Evolutionary conservation across 1,140 invertebrate genomes (phyloP), one percentile per base, ranked within the genome.

Genomic region (Bombus waltoni): DNA sequence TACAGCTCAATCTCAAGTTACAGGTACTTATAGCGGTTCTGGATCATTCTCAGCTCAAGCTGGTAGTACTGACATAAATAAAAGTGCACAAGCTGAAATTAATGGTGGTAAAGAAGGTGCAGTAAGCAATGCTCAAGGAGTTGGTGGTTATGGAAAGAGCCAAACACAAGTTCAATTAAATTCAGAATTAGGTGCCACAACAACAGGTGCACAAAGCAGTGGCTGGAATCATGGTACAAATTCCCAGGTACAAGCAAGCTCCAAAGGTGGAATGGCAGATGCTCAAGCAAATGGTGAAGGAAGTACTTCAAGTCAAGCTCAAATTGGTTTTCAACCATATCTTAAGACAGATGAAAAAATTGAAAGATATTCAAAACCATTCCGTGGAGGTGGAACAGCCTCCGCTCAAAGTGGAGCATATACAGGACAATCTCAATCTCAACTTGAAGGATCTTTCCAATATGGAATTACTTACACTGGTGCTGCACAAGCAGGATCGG

Each of bases 21-120:
- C 96, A 47, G 98, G 98, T 35, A 97, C 96, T 2, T 98, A 98
- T 92, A 96, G 96, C 35, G 97, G 97, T 13, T 95, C 96, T 74
- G 97, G 97, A 66, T 97, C 97, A 13, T 98, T 98, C 92, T 97
- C 97, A 85, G 98, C 97, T 25, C 97, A 97, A 94, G 97, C 98
- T 53, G 97, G 97, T 94, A 97, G 97, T 10, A 97, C 96, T 65
- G 98, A 98, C 81, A 96, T 95, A 40, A 96, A 97, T 85, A 97
- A 97, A 93, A 97, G 97, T 80, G 97, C 97, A 4, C 96, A 97
- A 91, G 96, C 96, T 81, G 96, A 97, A 95, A 96, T 98, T 5
- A 96, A 96, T 81, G 97, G 97, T n/a, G 96, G 96, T 70, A 96
- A 97, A 90, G 96, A 97, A 89, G 97, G 97, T 11, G 97, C 97